Conservation (phyloP, 2,888 invertebrate genomes). For the Xestia sexstrigata region DNA sequence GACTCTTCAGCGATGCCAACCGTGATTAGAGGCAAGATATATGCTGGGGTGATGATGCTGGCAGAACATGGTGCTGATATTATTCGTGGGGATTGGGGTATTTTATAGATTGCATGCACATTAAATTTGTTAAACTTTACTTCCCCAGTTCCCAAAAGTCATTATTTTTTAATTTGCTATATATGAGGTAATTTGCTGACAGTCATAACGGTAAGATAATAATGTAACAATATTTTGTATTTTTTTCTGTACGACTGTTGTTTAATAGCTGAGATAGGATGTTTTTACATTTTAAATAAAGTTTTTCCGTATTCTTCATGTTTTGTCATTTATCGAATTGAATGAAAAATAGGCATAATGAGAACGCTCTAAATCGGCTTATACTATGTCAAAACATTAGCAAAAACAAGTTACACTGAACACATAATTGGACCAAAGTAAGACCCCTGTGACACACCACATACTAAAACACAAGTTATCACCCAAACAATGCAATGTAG, state of each 20-base stretch:
- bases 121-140: not conserved
- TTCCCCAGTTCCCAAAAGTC: not conserved
- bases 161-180: not conserved
- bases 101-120: not conserved
- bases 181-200: not conserved
- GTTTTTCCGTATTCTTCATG: not conserved
- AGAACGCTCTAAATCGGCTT: not conserved
- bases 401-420: not conserved
- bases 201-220: not conserved
- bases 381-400: not conserved
- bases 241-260: not conserved
- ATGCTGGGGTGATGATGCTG: slow-evolving; percentile 82
- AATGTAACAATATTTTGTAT: not conserved
- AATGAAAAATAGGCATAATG: not conserved
- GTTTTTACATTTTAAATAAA: not conserved
- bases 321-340: no score
- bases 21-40: slow-evolving; percentile 89
- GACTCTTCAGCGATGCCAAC: slow-evolving; percentile 84
- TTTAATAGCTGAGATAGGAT: not conserved
- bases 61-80: slow-evolving; percentile 72
- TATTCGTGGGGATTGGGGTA: slow-evolving; percentile 44
- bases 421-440: not conserved
- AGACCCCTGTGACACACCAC: not conserved
- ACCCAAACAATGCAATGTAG: not conserved
- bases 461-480: not conserved